Base-by-base conservation (phyloP, 2,888 invertebrate species). In the Drosophila tanythrix region DNA sequence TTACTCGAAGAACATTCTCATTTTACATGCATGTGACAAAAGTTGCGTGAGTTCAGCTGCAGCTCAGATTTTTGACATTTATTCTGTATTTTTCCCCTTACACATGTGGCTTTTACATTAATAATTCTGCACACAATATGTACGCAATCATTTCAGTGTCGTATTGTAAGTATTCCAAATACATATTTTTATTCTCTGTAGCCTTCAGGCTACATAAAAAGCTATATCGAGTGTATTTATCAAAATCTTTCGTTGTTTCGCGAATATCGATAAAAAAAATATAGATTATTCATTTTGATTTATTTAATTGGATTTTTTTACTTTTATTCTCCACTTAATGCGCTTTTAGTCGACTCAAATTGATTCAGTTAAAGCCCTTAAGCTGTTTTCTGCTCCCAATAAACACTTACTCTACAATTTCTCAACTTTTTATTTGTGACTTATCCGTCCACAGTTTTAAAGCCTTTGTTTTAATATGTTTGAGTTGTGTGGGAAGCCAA, bases 381-480 rank as follows among this genome's bases (percentile, higher is more conserved):
- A 62, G 46, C 70, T 60, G 36, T 65, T 58, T 56, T 55, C 27
- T 53, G 50, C 67, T 74, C 68, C 75, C 82, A 89, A 88, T 76
- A 68, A 78, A 78, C 75, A 73, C 82, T 76, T 77, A 68, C 80
- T 88, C 75, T 75, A 82, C 58, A 69, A 74, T 76, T 75, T 83
- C 65, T 51, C 27, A 89, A 85, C 69, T 71, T 83, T 69, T 62
- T 72, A 73, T 82, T 82, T 70, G 53, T 65, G 69, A 74, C 82
- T 72, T 64, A 25, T 82, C 83, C 73, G 70, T 21, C 43, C 50
- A 53, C 25, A 65, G 57, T 31, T 43, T 71, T 60, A 62, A 35
- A 33, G 35, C 61, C 66, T 59, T 51, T 46, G 64, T 38, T 61
- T 48, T 53, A 33, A 48, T 48, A 70, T 57, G 58, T 59, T 80